Evolutionary conservation across 2,113 vertebrate genomes (phyloP).

Genomic region (Thryonomys swinderianus): DNA sequence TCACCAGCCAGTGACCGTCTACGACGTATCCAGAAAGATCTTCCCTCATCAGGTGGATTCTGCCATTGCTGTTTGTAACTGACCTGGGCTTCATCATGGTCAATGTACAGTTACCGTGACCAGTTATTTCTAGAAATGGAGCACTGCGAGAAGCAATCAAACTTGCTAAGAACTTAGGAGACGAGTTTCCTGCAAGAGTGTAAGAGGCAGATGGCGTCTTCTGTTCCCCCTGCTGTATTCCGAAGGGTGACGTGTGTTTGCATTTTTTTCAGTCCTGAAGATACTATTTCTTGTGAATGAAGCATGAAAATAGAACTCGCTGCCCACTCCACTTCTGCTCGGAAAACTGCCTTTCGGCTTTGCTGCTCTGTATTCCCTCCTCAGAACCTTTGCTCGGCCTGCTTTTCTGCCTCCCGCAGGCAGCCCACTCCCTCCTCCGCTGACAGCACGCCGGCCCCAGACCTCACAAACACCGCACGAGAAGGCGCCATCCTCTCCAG

Average conservation of each 20-base stretch:
- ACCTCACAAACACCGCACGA: slow-evolving; percentile 10
- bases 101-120: background rate
- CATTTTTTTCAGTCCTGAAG: slow-evolving; percentile 46
- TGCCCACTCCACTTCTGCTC: slow-evolving; percentile 73
- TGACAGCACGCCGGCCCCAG: slow-evolving; percentile 46
- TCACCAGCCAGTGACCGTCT: background rate
- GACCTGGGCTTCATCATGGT: background rate
- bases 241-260: slow-evolving; percentile 65
- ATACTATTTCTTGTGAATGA: slow-evolving; percentile 73
- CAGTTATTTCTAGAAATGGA: slow-evolving; percentile 35
- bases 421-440: slow-evolving; percentile 9
- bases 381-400: slow-evolving; percentile 47
- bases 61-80: background rate
- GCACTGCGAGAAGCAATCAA: slow-evolving; percentile 16
- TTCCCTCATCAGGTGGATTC: background rate
- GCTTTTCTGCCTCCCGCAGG: slow-evolving; percentile 18
- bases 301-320: slow-evolving; percentile 67
- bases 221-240: slow-evolving; percentile 41
- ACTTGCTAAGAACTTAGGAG: slow-evolving; percentile 38
- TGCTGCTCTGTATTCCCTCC: slow-evolving; percentile 24
- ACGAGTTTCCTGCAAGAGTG: slow-evolving; percentile 30
- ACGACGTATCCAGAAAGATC: background rate
- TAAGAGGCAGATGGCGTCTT: slow-evolving; percentile 45
- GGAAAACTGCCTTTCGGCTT: slow-evolving; percentile 59
- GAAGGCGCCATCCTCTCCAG: background rate